A percentile compares a stretch with the other conserved stretches of the same genome.
These are phyloP conservation scores for Lamellibrachia columna DNA, from an alignment of 2,888 invertebrate species.

Conservation along the genomic window DNA sequence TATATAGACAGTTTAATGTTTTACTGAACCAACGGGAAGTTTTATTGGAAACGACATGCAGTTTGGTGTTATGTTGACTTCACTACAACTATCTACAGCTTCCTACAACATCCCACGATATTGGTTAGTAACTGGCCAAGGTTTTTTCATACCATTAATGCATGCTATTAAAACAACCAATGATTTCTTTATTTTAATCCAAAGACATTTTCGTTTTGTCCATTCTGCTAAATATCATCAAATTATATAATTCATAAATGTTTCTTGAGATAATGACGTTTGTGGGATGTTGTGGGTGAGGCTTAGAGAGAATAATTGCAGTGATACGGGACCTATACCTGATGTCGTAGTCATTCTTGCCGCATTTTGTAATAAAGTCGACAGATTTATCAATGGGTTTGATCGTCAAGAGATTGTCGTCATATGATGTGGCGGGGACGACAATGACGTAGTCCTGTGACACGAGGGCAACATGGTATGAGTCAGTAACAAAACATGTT, in stretches of 20 bases:
- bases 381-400: constrained; percentile 85
- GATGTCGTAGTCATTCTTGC: constrained; percentile 85
- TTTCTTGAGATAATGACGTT: background rate
- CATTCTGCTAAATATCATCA: background rate
- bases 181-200: background rate
- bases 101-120: background rate
- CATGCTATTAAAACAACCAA: background rate
- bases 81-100: background rate
- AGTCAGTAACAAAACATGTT: background rate
- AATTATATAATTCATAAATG: constrained; percentile 1
- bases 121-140: background rate
- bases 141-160: background rate
- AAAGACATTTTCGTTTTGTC: background rate
- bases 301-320: background rate
- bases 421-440: constrained; percentile 80
- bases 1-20: background rate
- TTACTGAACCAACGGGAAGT: background rate
- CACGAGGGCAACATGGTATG: background rate
- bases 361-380: constrained; percentile 89
- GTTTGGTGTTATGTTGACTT: background rate
- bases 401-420: constrained; percentile 75
- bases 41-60: background rate
- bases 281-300: background rate
- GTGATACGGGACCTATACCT: constrained; percentile 62
- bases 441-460: constrained; percentile 83